Percentiles rank a stretch among this genome's conserved stretches.
Conservation (phyloP, 2,888 invertebrate genomes). For the Acleris sparsana region DNA sequence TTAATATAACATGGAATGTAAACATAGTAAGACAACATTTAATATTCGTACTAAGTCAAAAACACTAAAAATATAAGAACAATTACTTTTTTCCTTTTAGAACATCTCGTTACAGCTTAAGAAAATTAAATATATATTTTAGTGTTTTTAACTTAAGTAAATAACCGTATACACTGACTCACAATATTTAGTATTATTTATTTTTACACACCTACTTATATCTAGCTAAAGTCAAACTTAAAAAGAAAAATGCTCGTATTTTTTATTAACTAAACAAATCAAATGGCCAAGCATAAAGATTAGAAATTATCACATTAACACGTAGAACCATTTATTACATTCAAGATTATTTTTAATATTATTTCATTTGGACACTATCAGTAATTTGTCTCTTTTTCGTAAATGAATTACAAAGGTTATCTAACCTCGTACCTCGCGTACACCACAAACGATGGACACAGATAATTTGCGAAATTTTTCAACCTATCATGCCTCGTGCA, state of each 20-base stretch:
- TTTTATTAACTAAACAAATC: constrained; percentile 11
- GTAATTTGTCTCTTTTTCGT: too few relatives aligned
- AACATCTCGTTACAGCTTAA: too few relatives aligned
- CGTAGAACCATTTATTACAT: not conserved
- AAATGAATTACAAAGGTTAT: too few relatives aligned
- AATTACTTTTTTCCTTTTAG: not conserved
- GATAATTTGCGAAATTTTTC: too few relatives aligned
- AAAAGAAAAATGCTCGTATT: constrained; percentile 28
- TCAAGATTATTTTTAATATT: not conserved
- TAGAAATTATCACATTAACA: constrained; percentile 32
- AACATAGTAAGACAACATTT: constrained; percentile 11
- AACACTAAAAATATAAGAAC: not conserved
- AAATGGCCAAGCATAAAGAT: constrained; percentile 31
- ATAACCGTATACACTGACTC: constrained; percentile 1
- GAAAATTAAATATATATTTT: too few relatives aligned
- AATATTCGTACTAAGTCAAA: not conserved
- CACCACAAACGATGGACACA: too few relatives aligned
- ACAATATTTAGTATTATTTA: constrained; percentile 3
- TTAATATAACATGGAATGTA: constrained; percentile 30
- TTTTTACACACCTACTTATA: constrained; percentile 19
- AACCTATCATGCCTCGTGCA: too few relatives aligned
- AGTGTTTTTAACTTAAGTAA: not conserved
- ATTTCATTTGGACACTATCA: too few relatives aligned
- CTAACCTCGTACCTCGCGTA: too few relatives aligned
- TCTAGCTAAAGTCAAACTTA: constrained; percentile 7